These are phyloP conservation scores for Drosophila yooni DNA, from an alignment of 2,888 invertebrate species.

Conservation along the genomic window DNA sequence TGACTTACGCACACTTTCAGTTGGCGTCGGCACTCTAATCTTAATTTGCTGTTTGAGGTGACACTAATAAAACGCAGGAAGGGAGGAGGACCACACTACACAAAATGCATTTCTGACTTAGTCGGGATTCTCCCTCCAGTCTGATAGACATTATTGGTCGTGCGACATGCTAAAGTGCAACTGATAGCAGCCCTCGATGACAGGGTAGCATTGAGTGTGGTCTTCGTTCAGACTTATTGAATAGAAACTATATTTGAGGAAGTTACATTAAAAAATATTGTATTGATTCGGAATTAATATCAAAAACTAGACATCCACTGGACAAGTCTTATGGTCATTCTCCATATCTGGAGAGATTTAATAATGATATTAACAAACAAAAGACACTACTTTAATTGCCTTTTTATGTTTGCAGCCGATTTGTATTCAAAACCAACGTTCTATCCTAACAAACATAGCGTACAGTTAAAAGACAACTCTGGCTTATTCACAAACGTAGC, in stretches of 20 bases:
- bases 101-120: slow-evolving; percentile 23
- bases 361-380: slow-evolving; percentile 4
- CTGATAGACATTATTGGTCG: slow-evolving; percentile 71
- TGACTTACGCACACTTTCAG: slow-evolving; percentile 42
- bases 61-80: slow-evolving; percentile 67
- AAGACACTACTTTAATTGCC: slow-evolving; percentile 30
- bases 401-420: slow-evolving; percentile 9
- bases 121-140: slow-evolving; percentile 24
- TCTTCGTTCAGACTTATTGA: not conserved
- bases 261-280: not conserved
- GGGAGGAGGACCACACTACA: slow-evolving; percentile 1
- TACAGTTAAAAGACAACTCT: slow-evolving; percentile 29
- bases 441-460: slow-evolving; percentile 31
- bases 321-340: not conserved
- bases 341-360: not conserved
- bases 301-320: not conserved
- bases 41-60: slow-evolving; percentile 71
- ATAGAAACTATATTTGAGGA: not conserved
- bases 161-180: slow-evolving; percentile 42
- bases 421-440: slow-evolving; percentile 30
- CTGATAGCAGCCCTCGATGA: slow-evolving; percentile 27
- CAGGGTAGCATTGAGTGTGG: slow-evolving; percentile 1
- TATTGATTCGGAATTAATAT: not conserved
- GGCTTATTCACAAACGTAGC: slow-evolving; percentile 55
- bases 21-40: slow-evolving; percentile 65